Percentiles rank a stretch among this genome's conserved stretches.
These are phyloP conservation scores for Pseudorectes ferrugineus DNA, from an alignment of 2,113 vertebrate species.

Conservation along the genomic window DNA sequence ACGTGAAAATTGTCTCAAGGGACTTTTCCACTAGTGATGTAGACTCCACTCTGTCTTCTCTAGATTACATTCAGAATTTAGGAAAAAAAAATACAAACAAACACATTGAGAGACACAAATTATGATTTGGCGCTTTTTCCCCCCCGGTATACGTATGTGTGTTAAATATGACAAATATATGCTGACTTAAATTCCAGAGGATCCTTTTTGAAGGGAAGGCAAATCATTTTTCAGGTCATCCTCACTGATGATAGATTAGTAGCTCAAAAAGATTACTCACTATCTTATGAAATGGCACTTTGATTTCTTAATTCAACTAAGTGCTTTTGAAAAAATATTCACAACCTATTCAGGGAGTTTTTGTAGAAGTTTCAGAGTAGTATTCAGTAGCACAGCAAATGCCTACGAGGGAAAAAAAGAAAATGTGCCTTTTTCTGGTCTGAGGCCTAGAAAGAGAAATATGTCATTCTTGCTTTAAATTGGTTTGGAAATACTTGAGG, in stretches of 20 bases:
- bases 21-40: not conserved
- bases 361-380: not conserved
- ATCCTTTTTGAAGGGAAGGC: not conserved
- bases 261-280: not conserved
- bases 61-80: not conserved
- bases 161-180: not conserved
- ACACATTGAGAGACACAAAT: not conserved
- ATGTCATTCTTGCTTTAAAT: not conserved
- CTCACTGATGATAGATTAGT: not conserved
- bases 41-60: not conserved
- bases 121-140: not conserved
- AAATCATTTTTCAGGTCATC: not conserved
- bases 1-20: not conserved
- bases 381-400: not conserved
- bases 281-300: not conserved
- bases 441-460: not conserved
- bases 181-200: not conserved
- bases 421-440: not conserved
- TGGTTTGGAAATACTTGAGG: not conserved
- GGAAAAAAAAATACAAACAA: not conserved
- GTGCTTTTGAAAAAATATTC: not conserved
- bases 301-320: not conserved
- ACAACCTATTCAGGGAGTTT: not conserved
- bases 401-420: not conserved
- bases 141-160: rapidly evolving